Base-by-base conservation (phyloP, 2,888 invertebrate genomes). In the Drosophila putrida region DNA sequence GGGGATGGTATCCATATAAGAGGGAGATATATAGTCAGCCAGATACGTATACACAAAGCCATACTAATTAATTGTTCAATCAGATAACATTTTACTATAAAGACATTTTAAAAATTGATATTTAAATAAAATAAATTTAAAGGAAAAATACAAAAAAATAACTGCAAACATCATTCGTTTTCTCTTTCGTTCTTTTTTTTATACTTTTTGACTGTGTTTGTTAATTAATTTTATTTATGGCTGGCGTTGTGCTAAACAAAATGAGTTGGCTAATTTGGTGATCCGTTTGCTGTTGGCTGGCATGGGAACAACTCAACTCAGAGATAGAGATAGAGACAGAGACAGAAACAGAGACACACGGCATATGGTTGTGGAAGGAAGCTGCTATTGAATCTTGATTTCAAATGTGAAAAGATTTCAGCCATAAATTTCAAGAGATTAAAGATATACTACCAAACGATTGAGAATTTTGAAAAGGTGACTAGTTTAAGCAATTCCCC, bases 51-150 rank as follows among this genome's bases (percentile, higher is more conserved):
- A 54, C 43, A 68, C 64, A 88, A 78, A 81, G 71, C 75, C 72
- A 64, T 61, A 70, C 74, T 82, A 86, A 86, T 86, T 86, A 86
- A 86, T 89, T 89, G 88, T 70, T 68, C 61, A 77, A 86, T 86
- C 85, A 85, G 85, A 86, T 86, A 86, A 75, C 70, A 61, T 70
- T 80, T 71, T 67, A 77, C 81, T 85, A 88, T 89, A 64, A 85
- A 86, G 85, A 86, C 85, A 80, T 86, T 89, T 55, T 67, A 78
- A 55, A 83, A 82, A 86, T 83, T 68, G 75, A 78, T 84, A 79
- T 82, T 78, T 85, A 71, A 89, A 82, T 64, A 54, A 74, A 88
- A 87, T 75, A 69, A 70, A 83, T 80, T 77, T 38, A 38, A 65
- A 36, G 62, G 35, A 66, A 67, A 33, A 54, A 59, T 35, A 61